These are phyloP conservation scores for Pseudomyrmex dendroicus DNA, from an alignment of 1,140 invertebrate genomes.

Conservation along the genomic window DNA sequence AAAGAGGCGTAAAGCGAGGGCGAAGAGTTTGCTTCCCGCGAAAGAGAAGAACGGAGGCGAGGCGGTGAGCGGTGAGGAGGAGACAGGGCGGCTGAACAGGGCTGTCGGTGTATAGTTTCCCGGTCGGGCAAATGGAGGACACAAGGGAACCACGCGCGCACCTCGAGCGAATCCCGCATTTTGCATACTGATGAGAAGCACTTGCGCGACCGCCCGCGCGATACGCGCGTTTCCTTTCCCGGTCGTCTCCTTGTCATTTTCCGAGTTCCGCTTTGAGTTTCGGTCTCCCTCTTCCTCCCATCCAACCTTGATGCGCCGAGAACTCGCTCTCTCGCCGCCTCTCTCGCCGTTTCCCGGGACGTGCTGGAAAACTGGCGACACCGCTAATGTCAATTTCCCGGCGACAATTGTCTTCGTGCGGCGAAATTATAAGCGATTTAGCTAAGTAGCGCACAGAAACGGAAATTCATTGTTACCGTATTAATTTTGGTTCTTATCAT, in stretches of 20 bases:
- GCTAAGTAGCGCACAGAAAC: neutral
- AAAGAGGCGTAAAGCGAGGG: conserved; percentile 42
- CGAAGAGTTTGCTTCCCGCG: conserved; percentile 43
- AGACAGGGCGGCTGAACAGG: conserved; percentile 8
- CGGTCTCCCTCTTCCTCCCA: neutral
- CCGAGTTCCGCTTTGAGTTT: conserved; percentile 54
- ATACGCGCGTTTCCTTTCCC: conserved; percentile 75
- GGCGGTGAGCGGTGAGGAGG: neutral
- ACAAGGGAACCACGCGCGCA: conserved; percentile 71
- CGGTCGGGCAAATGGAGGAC: conserved; percentile 69
- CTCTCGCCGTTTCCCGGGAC: conserved; percentile 28
- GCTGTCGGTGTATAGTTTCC: conserved; percentile 44
- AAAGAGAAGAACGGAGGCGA: neutral
- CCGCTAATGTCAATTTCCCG: conserved; percentile 33
- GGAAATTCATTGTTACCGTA: neutral
- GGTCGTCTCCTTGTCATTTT: conserved; percentile 77
- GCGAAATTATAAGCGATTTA: conserved; percentile 32
- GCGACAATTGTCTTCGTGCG: conserved; percentile 2
- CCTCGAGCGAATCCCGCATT: conserved; percentile 71
- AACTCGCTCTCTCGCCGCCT: neutral
- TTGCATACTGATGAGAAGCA: conserved; percentile 80
- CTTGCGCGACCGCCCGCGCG: conserved; percentile 73
- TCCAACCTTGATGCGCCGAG: conserved; percentile 18
- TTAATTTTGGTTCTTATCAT: neutral
- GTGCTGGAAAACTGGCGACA: conserved; percentile 28